Base-by-base conservation (phyloP, 2,797 vertebrate genomes). In the Natrix natrix region DNA sequence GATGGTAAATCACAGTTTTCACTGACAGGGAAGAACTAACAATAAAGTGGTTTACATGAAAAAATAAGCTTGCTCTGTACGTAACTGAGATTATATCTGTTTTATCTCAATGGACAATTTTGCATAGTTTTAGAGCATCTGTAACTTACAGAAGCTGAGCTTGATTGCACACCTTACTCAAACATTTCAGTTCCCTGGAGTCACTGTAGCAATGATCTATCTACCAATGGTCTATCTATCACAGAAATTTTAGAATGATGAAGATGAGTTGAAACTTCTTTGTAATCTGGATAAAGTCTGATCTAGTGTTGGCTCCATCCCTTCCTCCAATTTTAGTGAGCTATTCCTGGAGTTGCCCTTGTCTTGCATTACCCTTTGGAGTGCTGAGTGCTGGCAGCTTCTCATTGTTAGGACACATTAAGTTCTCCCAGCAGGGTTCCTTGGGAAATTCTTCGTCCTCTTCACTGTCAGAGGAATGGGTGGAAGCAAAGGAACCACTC, bases 391-490 rank as follows among this genome's bases (percentile, higher is more conserved):
- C 91, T 63, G 95, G 96, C 86, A 98, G 96, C 91, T 97, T 98
- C 96, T 98, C 98, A 3, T 96, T 91, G 17, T 96, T 98, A 13
- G 97, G 98, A 32, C 98, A 97, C 8, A 98, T 98, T 96, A 99
- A 95, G 95, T 97, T 98, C 96, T 99, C 98, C 99, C 99, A 99
- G 97, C 98, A 98, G 59, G 98, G 95, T 32, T 98, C 98, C 14
- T 97, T 97, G 2, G 97, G 97, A 90, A 98, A 98, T 28, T 98
- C 98, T 61, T 98, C 98, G 32, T 98, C 98, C 0, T 99, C 99
- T 94, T 99, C 99, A 0, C 99, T 99, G 96, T 99, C 99, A 0
- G 99, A 99, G 3, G 99, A 99, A 97, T 98, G 99, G 2, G 98
- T 99, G 90, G 99, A 99, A 88, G 98, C 98, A 0, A 98, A 99